phyloP scores from a whole-genome alignment of 2,888 invertebrate species.

The Drosophila subsilvestris region DNA sequence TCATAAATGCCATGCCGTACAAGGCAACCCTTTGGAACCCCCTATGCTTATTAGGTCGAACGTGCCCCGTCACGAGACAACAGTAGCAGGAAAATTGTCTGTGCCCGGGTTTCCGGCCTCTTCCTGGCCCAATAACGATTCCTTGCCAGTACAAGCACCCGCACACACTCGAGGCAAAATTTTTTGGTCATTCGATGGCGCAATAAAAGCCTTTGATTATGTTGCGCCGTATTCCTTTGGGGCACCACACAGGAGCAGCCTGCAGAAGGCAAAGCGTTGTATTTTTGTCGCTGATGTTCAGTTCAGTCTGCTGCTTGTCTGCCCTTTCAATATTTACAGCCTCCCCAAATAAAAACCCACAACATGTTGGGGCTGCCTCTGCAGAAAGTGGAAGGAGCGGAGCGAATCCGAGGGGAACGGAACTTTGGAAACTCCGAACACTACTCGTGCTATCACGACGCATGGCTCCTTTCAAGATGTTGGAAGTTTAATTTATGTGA shows the following conservation, averaged over 20 bases:
- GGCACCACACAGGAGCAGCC: conserved; percentile 21
- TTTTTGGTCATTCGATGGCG: conserved; percentile 70
- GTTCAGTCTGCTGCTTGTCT: conserved; percentile 75
- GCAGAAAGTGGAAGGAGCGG: conserved; percentile 9
- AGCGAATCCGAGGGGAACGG: neutral
- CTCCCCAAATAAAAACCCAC: conserved; percentile 44
- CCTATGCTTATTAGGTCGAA: conserved; percentile 73
- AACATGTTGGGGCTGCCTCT: conserved; percentile 32
- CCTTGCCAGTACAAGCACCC: neutral
- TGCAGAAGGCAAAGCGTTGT: conserved; percentile 13
- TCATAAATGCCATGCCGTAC: conserved; percentile 4
- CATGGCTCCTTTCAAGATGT: conserved; percentile 35
- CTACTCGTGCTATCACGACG: conserved; percentile 8
- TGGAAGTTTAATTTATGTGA: conserved; percentile 54
- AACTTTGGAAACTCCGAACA: neutral
- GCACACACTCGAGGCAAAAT: conserved; percentile 49
- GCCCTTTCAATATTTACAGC: conserved; percentile 76
- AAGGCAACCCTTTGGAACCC: neutral
- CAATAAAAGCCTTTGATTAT: conserved; percentile 75
- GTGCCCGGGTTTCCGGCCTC: conserved; percentile 59
- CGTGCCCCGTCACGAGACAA: conserved; percentile 62
- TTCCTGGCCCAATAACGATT: conserved; percentile 30
- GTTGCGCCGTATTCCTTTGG: conserved; percentile 64
- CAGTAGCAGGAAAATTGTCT: conserved; percentile 56
- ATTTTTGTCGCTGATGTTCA: conserved; percentile 39